Conservation (phyloP, 2,888 invertebrate genomes). For the Drosophila merina region DNA sequence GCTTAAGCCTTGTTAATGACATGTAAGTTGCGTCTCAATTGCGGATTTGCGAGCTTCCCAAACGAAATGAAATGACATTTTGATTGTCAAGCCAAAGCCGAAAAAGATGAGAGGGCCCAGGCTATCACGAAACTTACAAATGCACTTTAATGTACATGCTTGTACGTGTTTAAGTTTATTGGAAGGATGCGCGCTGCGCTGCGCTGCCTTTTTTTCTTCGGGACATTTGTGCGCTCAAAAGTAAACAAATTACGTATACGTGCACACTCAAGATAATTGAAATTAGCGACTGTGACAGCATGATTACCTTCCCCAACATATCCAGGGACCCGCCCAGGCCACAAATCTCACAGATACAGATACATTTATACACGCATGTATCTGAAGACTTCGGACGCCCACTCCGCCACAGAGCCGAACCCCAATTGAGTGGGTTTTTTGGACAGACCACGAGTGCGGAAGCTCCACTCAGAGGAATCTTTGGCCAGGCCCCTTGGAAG, state of each 20-base stretch:
- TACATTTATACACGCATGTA: constrained; percentile 49
- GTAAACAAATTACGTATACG: constrained; percentile 74
- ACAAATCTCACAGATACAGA: constrained; percentile 54
- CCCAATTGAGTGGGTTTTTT: constrained; percentile 72
- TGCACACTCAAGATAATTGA: constrained; percentile 74
- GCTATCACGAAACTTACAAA: constrained; percentile 28
- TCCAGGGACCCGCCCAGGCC: constrained; percentile 46
- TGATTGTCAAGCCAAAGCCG: constrained; percentile 61
- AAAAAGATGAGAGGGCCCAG: constrained; percentile 21
- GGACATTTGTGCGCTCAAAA: constrained; percentile 46
- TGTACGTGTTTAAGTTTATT: constrained; percentile 40
- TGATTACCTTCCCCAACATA: constrained; percentile 69
- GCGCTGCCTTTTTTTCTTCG: constrained; percentile 4
- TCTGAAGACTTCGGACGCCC: constrained; percentile 54
- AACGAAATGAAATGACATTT: constrained; percentile 68
- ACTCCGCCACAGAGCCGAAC: constrained; percentile 59
- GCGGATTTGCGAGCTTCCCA: constrained; percentile 71
- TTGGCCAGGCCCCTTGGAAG: too few species aligned
- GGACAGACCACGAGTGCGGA: constrained; percentile 56
- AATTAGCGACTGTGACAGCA: constrained; percentile 76
- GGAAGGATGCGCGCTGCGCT: constrained; percentile 27
- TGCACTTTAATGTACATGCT: constrained; percentile 41
- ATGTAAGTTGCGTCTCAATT: constrained; percentile 78
- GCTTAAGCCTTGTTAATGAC: constrained; percentile 75
- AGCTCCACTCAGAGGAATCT: constrained; percentile 4